A percentile compares a stretch with the other conserved stretches of the same genome.
Conservation (phyloP, 2,113 vertebrate species). For the Athene cunicularia region DNA sequence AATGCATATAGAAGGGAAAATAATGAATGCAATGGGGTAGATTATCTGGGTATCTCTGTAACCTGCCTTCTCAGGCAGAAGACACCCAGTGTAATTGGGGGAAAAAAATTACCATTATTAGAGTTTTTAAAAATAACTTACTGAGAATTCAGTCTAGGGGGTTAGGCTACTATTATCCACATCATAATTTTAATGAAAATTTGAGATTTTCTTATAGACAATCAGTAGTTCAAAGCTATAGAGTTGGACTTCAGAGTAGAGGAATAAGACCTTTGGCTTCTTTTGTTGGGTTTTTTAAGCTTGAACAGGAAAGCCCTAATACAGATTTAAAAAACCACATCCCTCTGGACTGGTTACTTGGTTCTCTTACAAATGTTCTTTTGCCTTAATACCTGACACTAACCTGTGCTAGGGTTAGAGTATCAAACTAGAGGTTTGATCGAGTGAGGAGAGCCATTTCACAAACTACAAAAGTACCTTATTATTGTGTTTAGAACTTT, state of each 20-base stretch:
- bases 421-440: not conserved
- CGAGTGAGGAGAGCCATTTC: not conserved
- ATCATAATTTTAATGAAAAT: not conserved
- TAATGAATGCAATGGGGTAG: not conserved
- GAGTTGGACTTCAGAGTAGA: not conserved
- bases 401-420: not conserved
- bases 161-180: not conserved
- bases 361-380: not conserved
- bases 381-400: not conserved
- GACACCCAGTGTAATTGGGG: not conserved
- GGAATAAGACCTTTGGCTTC: not conserved
- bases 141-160: not conserved
- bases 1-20: not conserved
- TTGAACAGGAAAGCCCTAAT: not conserved
- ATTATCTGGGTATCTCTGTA: not conserved
- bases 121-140: not conserved
- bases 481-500: not conserved
- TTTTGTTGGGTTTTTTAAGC: not conserved
- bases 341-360: not conserved
- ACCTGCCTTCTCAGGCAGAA: not conserved
- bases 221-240: not conserved
- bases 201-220: not conserved
- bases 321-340: not conserved
- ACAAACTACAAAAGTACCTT: not conserved
- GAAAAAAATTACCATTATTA: not conserved